Percentiles rank a stretch among this genome's conserved stretches.
phyloP scores from a whole-genome alignment of 2,797 vertebrate genomes.

The Argentina silus region DNA sequence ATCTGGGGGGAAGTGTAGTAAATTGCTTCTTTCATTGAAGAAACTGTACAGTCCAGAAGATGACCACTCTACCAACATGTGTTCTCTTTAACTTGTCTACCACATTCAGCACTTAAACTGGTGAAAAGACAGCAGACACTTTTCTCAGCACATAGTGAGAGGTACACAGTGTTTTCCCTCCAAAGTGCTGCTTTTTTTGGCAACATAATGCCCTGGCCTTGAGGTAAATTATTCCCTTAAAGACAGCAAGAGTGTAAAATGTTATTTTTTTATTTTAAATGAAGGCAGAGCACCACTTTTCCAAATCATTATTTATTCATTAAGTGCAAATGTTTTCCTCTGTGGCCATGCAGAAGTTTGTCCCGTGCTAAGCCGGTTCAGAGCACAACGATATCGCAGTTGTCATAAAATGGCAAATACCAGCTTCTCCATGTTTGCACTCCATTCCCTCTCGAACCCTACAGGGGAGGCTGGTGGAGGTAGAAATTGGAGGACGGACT shows the following conservation, averaged over 20 bases:
- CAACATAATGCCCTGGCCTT: constrained; percentile 41
- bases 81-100: too few species aligned
- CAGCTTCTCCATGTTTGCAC: constrained; percentile 14
- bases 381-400: constrained; percentile 42
- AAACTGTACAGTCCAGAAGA: too few species aligned
- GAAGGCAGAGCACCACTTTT: constrained; percentile 68
- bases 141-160: background rate
- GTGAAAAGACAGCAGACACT: background rate
- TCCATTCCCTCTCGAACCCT: too few species aligned
- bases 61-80: too few species aligned
- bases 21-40: too few species aligned
- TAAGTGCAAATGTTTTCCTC: constrained; percentile 71
- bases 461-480: constrained; percentile 18
- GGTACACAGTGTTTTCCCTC: constrained; percentile 2
- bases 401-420: constrained; percentile 39
- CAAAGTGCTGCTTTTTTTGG: constrained; percentile 41
- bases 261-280: constrained; percentile 67
- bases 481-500: background rate
- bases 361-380: constrained; percentile 35
- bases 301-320: constrained; percentile 77
- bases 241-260: constrained; percentile 13
- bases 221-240: constrained; percentile 64
- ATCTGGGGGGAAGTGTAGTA: too few species aligned
- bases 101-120: too few species aligned
- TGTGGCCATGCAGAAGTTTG: constrained; percentile 43